Base-by-base conservation (phyloP, 2,113 vertebrate genomes). In the Cavia porcellus region DNA sequence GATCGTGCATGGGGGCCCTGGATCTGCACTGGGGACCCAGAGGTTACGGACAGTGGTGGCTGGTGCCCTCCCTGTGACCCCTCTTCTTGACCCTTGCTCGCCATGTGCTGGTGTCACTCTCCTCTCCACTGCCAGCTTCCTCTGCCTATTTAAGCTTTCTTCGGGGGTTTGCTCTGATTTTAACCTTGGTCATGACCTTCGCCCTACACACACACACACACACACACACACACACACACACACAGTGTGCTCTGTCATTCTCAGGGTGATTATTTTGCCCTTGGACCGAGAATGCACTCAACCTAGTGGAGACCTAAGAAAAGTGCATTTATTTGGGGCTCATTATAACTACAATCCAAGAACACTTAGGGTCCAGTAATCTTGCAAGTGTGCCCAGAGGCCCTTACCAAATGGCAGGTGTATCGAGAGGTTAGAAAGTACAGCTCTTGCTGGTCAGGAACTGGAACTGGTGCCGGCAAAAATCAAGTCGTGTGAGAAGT, bases 11-110 rank as follows among this genome's bases (percentile, higher is more conserved):
- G 42, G 14, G 38, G 59, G 22, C 3, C 20, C 25, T 0, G 22
- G 59, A 59, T 8, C 25, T 17, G 28, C 0, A 0, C 52, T 12
- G 12, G 88, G 42, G 0, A 0, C 6, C 1, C 10, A 2, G n/a
- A 15, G 7, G 5, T n/a, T 85, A 7, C 9, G 2, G 28, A n/a
- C 24, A 25, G 3, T 1, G 9, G 55, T 28, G 13, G n/a, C 17
- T 0, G 32, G 30, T 32, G 42, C 0, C 17, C 38, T 45, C 75
- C 9, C 14, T 11, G 12, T 9, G 70, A 3, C 8, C 4, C 22
- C 3, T 13, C 61, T 14, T 10, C 52, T 55, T 0, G 0, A 50
- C 1, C 12, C 38, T 57, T 45, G 9, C 22, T 25, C 45, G 0
- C 9, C 3, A 11, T 24, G 17, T 1, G 0, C 30, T 35, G 55